phyloP scores from a whole-genome alignment of 2,888 invertebrate species.

The Cheilosia impressa region DNA sequence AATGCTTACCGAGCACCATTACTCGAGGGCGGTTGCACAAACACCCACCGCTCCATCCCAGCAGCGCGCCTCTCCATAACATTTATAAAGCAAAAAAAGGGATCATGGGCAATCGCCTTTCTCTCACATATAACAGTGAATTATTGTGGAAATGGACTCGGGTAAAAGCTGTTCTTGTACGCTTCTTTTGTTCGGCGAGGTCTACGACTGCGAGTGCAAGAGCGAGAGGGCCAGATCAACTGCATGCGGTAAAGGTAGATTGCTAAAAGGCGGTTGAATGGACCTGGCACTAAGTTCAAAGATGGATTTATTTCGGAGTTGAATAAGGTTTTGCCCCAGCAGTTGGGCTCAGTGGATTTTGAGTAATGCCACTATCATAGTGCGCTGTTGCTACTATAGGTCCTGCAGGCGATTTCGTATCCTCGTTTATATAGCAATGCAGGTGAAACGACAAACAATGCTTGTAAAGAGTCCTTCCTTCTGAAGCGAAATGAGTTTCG shows the following conservation, averaged over 20 bases:
- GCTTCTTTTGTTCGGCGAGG: constrained; percentile 38
- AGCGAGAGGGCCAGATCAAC: background rate
- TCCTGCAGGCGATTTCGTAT: constrained; percentile 63
- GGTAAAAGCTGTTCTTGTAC: constrained; percentile 64
- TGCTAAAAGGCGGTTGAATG: constrained; percentile 62
- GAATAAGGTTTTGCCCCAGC: constrained; percentile 45
- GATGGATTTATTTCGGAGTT: constrained; percentile 69
- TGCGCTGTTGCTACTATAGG: background rate
- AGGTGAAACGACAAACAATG: constrained; percentile 74
- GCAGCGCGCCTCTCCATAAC: constrained; percentile 28
- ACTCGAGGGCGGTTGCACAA: constrained; percentile 62
- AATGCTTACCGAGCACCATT: constrained; percentile 70
- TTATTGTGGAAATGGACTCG: constrained; percentile 75
- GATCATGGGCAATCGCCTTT: constrained; percentile 75
- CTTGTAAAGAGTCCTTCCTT: constrained; percentile 32
- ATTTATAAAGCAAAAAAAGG: constrained; percentile 74
- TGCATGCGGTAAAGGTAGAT: constrained; percentile 1
- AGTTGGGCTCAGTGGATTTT: constrained; percentile 19
- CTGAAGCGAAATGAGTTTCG: constrained; percentile 69
- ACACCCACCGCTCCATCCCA: background rate
- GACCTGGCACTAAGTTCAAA: constrained; percentile 70
- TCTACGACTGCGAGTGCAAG: background rate
- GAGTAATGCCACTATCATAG: constrained; percentile 25
- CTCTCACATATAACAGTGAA: constrained; percentile 74
- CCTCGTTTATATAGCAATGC: constrained; percentile 49